phyloP scores from a whole-genome alignment of 2,113 vertebrate genomes.

The Crotalus helleri region DNA sequence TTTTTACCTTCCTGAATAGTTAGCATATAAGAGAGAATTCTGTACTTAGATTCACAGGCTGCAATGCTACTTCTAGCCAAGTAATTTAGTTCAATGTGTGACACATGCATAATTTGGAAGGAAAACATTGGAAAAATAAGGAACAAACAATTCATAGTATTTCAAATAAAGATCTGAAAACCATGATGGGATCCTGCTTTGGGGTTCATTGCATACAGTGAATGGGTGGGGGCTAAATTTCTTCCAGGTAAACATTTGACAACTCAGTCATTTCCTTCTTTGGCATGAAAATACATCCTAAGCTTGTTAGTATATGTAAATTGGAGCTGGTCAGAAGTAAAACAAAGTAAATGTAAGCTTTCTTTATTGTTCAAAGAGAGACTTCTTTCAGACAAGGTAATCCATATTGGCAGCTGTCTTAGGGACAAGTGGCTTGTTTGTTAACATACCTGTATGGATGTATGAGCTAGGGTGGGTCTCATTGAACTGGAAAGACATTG shows the following conservation, averaged over 20 bases:
- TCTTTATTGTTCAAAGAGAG: neutral
- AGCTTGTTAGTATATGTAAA: neutral
- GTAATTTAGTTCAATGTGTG: too few species aligned
- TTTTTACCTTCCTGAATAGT: neutral
- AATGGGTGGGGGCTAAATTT: neutral
- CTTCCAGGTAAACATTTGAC: neutral
- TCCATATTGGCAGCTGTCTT: neutral
- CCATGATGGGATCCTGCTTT: neutral
- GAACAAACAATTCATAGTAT: neutral
- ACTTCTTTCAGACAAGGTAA: neutral
- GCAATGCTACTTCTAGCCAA: neutral
- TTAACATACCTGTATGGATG: neutral
- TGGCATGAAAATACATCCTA: neutral
- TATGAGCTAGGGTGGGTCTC: neutral
- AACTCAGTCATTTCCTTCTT: neutral
- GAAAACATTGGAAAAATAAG: neutral
- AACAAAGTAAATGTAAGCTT: neutral
- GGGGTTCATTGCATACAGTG: neutral
- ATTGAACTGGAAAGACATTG: neutral
- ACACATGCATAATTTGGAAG: neutral
- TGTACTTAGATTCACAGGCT: neutral
- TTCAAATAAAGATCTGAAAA: neutral
- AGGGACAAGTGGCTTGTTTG: neutral
- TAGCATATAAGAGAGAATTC: neutral
- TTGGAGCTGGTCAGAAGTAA: neutral